These are phyloP conservation scores for Columba livia DNA, from an alignment of 2,113 vertebrate genomes.

Conservation along the genomic window DNA sequence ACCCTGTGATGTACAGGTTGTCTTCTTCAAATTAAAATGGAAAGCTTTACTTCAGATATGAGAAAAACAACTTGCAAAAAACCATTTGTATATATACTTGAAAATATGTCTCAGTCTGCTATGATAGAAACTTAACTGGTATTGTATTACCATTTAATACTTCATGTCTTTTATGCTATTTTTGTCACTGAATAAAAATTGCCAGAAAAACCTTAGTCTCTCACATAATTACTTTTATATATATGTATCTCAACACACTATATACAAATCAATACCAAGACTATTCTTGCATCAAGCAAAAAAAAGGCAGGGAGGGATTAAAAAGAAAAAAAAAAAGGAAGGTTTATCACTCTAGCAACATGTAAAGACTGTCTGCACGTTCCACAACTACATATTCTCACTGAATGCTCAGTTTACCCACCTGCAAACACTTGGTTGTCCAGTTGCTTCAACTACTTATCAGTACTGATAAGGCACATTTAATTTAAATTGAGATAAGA, in stretches of 20 bases:
- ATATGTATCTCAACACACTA: background rate
- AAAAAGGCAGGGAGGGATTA: too few relatives aligned
- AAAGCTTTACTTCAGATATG: background rate
- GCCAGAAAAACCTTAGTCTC: background rate
- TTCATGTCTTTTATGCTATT: background rate
- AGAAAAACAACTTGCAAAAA: background rate
- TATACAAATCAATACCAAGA: background rate
- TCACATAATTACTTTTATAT: background rate
- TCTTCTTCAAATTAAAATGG: background rate
- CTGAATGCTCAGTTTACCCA: background rate
- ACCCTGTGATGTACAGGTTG: background rate
- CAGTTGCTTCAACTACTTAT: background rate
- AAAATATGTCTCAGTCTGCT: background rate
- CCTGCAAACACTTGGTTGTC: background rate
- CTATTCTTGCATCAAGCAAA: background rate
- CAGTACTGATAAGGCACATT: background rate
- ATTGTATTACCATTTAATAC: background rate
- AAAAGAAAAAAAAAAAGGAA: background rate
- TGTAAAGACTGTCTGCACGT: background rate
- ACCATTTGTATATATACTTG: background rate
- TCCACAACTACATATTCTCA: background rate
- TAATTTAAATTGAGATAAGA: background rate
- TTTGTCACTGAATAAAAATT: background rate
- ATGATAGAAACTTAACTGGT: background rate
- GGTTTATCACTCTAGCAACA: background rate